Evolutionary conservation across 2,113 vertebrate genomes (phyloP).

Genomic region (Athene noctua): DNA sequence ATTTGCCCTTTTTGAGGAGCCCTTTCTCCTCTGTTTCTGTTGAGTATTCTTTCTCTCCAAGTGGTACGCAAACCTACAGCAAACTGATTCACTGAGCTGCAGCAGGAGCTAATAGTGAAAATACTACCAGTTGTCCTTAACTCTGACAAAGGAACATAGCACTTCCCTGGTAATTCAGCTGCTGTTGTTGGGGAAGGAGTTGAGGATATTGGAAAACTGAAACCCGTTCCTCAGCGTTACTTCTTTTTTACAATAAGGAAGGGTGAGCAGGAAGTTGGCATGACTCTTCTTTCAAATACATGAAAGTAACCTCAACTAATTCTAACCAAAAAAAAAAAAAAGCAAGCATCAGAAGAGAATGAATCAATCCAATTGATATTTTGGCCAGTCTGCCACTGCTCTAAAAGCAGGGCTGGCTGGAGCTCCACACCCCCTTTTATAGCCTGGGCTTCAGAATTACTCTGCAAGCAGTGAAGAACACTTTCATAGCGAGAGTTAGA

Average conservation of each 20-base stretch:
- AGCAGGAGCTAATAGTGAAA: not conserved
- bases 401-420: not conserved
- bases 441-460: not conserved
- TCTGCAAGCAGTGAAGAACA: not conserved
- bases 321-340: not conserved
- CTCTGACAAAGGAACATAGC: not conserved
- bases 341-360: not conserved
- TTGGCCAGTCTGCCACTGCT: not conserved
- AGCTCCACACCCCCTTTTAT: not conserved
- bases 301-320: not conserved
- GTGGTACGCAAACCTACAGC: not conserved
- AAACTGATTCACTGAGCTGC: not conserved
- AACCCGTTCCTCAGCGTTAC: not conserved
- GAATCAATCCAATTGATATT: not conserved
- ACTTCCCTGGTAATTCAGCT: not conserved
- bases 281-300: not conserved
- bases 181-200: not conserved
- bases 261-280: not conserved
- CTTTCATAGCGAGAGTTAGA: not conserved
- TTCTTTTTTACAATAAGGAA: not conserved
- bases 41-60: not conserved
- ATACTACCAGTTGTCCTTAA: accelerated
- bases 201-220: not conserved
- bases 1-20: not conserved
- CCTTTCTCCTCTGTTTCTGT: not conserved